phyloP scores from a whole-genome alignment of 2,797 vertebrate species.

The Bradypodion pumilum region DNA sequence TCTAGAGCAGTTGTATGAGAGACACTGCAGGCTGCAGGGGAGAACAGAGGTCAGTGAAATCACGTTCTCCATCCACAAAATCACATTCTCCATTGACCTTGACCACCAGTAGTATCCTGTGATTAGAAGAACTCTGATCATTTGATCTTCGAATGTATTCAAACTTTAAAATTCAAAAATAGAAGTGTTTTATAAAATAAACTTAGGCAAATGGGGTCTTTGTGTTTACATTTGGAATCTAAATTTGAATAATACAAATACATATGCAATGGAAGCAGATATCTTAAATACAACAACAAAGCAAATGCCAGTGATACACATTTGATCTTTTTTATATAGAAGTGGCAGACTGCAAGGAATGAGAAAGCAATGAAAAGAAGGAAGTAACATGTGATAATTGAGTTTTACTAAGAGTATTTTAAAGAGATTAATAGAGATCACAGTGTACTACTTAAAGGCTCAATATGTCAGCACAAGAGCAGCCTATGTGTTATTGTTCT shows the following conservation, averaged over 20 bases:
- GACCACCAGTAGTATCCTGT: neutral
- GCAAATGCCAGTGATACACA: neutral
- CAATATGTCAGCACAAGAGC: neutral
- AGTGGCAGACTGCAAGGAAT: conserved; percentile 21
- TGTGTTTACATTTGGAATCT: neutral
- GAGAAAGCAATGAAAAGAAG: neutral
- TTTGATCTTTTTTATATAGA: neutral
- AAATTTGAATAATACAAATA: neutral
- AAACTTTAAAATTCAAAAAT: too few relatives aligned
- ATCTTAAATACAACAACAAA: conserved; percentile 6
- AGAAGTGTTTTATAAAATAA: neutral
- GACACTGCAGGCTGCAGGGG: neutral
- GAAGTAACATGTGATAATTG: neutral
- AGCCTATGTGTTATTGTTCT: conserved; percentile 3
- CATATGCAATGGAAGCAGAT: neutral
- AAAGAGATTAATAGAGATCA: conserved; percentile 8
- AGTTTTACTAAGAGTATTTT: conserved; percentile 16
- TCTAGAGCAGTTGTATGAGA: neutral
- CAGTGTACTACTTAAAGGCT: neutral
- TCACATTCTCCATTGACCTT: too few relatives aligned
- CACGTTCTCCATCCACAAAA: too few relatives aligned
- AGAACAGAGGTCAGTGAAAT: neutral
- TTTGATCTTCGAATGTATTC: neutral
- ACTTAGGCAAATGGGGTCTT: neutral
- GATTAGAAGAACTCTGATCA: neutral